Evolutionary conservation across 2,888 invertebrate species (phyloP).

Genomic region (Campoplex capitator): DNA sequence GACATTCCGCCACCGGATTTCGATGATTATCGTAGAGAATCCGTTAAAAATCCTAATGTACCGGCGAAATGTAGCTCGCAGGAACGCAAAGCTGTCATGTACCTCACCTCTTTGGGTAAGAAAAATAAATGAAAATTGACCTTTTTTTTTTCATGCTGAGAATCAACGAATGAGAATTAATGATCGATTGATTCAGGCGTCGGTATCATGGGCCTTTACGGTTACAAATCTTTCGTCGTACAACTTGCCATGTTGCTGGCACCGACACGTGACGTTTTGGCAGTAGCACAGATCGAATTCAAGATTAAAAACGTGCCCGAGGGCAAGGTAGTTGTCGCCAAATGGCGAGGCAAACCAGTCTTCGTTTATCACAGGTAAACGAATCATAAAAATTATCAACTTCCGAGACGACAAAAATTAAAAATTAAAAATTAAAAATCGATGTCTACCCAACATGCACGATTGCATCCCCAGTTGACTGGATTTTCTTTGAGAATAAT

Average conservation of each 20-base stretch:
- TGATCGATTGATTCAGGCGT: slow-evolving; percentile 83
- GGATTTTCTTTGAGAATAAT: not conserved
- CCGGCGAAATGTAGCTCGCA: slow-evolving; percentile 81
- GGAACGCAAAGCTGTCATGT: slow-evolving; percentile 84
- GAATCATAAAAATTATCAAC: too few relatives aligned
- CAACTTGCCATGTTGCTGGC: slow-evolving; percentile 87
- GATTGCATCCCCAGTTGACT: too few relatives aligned
- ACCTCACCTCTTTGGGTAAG: slow-evolving; percentile 85
- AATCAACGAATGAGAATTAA: not conserved
- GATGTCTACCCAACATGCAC: too few relatives aligned
- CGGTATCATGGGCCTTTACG: slow-evolving; percentile 87
- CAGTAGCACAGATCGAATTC: slow-evolving; percentile 91
- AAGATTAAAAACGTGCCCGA: slow-evolving; percentile 89
- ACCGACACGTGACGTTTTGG: slow-evolving; percentile 91
- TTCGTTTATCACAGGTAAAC: slow-evolving; percentile 89
- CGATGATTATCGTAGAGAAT: slow-evolving; percentile 85
- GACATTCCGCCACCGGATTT: slow-evolving; percentile 88
- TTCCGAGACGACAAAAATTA: not conserved
- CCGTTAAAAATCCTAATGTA: slow-evolving; percentile 81
- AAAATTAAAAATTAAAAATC: not conserved
- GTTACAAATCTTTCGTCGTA: slow-evolving; percentile 87
- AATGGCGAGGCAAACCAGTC: slow-evolving; percentile 94
- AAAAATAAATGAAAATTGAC: not conserved
- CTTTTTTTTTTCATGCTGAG: too few relatives aligned
- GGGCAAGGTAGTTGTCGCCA: slow-evolving; percentile 88